Conservation (phyloP, 2,888 invertebrate species). For the Drosophila paucipuncta region DNA sequence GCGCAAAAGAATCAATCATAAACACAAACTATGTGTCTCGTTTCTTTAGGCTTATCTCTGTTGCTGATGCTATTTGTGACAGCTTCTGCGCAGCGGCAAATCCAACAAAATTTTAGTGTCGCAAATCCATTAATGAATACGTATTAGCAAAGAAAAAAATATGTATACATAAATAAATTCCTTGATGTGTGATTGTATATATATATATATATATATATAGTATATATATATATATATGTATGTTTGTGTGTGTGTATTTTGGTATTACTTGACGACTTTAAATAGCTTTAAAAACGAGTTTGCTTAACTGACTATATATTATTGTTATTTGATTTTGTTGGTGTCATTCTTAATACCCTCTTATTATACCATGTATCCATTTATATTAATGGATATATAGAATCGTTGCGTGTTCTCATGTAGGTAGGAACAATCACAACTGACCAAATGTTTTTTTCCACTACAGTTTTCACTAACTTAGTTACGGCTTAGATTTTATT, state of each 20-base stretch:
- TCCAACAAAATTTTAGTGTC: slow-evolving; percentile 26
- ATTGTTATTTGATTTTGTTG: slow-evolving; percentile 20
- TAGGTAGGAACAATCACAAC: background rate
- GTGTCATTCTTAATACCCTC: slow-evolving; percentile 14
- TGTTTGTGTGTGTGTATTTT: slow-evolving; percentile 26
- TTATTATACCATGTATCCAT: background rate
- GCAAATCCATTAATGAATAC: slow-evolving; percentile 66
- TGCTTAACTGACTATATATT: slow-evolving; percentile 17
- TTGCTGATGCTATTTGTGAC: slow-evolving; percentile 21
- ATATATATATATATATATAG: too few species aligned
- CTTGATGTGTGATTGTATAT: slow-evolving; percentile 18
- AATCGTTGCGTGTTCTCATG: background rate
- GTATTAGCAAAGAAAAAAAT: slow-evolving; percentile 50
- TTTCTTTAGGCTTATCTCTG: slow-evolving; percentile 1
- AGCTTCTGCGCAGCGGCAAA: slow-evolving; percentile 40
- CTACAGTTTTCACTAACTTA: background rate
- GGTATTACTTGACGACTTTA: slow-evolving; percentile 43
- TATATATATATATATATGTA: slow-evolving; percentile 3
- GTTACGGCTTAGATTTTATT: background rate
- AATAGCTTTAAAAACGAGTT: slow-evolving; percentile 46
- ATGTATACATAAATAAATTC: background rate
- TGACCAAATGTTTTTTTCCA: background rate
- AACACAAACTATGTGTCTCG: slow-evolving; percentile 10
- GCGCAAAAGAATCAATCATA: slow-evolving; percentile 57
- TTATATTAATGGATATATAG: background rate